These are phyloP conservation scores for Smittia aterrima DNA, from an alignment of 2,888 invertebrate species.

Conservation along the genomic window DNA sequence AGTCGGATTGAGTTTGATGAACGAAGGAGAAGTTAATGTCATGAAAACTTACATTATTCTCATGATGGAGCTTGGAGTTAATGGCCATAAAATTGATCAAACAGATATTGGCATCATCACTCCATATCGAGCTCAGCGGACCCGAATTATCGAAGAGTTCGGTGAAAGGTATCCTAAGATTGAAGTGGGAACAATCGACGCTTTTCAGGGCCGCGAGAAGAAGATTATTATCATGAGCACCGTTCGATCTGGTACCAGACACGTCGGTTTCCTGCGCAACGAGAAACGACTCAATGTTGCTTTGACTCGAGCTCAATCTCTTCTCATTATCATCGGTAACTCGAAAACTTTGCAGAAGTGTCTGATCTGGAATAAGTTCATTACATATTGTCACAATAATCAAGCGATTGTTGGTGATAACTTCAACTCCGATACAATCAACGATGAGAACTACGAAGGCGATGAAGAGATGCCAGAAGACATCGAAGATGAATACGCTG, in stretches of 20 bases:
- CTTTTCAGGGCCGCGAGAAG: constrained; percentile 28
- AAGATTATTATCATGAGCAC: constrained; percentile 3
- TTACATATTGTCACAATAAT: neutral
- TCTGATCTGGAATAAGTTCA: constrained; percentile 1
- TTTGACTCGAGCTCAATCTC: constrained; percentile 24
- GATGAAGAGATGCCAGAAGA: constrained; percentile 3
- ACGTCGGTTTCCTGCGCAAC: constrained; percentile 23
- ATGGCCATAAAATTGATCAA: neutral
- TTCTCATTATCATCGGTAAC: constrained; percentile 24
- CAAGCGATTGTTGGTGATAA: neutral
- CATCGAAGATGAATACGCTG: neutral
- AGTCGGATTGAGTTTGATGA: neutral
- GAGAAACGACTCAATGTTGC: constrained; percentile 28
- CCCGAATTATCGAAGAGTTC: neutral
- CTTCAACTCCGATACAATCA: neutral
- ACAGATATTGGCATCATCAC: constrained; percentile 1
- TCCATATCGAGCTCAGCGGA: neutral
- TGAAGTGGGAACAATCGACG: constrained; percentile 26
- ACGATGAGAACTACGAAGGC: neutral
- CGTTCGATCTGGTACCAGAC: constrained; percentile 4
- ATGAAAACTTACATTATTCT: neutral
- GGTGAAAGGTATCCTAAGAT: constrained; percentile 50
- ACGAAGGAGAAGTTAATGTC: neutral
- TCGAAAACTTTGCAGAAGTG: neutral
- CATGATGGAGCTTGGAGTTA: neutral